A percentile compares a stretch with the other conserved stretches of the same genome.
Conservation (phyloP, 2,888 invertebrate species). For the Eubasilissa splendida region DNA sequence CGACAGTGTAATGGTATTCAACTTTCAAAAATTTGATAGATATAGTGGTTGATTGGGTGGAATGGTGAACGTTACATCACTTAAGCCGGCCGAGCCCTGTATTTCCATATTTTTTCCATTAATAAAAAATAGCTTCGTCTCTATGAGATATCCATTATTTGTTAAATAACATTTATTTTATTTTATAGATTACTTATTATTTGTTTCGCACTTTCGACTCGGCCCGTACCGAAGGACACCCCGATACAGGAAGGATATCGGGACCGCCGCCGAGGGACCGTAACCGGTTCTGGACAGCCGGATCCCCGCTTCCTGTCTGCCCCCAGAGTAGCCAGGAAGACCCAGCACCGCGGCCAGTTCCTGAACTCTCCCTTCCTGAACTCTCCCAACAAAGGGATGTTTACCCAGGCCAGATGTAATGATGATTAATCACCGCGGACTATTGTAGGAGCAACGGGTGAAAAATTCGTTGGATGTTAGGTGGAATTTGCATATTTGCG, state of each 20-base stretch:
- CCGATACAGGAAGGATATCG: slow-evolving; percentile 15
- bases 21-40: no score
- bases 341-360: background rate
- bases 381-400: slow-evolving; percentile 40
- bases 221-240: background rate
- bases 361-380: background rate
- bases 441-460: slow-evolving; percentile 1
- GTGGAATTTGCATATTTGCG: slow-evolving; percentile 35
- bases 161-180: background rate
- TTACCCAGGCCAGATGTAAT: slow-evolving; percentile 50
- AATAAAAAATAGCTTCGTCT: background rate
- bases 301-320: slow-evolving; percentile 1
- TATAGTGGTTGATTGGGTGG: no score
- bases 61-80: no score
- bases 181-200: no score
- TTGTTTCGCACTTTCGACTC: background rate
- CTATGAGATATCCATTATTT: background rate
- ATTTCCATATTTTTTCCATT: no score
- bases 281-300: slow-evolving; percentile 3
- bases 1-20: no score
- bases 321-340: slow-evolving; percentile 7
- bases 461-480: background rate
- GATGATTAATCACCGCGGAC: slow-evolving; percentile 48
- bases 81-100: no score
- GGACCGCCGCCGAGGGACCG: background rate